Conservation (phyloP, 30 jellyfish, hydroid and myxozoan genomes). For the Aurelia coerulea region DNA sequence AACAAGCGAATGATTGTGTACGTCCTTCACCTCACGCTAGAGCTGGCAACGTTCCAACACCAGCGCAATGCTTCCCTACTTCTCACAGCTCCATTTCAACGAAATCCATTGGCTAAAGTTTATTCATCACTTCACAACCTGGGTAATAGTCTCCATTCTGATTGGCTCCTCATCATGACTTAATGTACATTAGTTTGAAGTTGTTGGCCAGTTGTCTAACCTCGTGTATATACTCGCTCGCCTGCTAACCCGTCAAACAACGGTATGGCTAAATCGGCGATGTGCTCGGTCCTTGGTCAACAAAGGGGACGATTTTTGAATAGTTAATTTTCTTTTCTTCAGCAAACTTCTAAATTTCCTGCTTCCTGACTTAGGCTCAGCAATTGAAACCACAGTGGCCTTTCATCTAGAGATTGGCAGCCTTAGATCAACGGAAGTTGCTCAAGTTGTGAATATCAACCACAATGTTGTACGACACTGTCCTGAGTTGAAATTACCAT, state of each 20-base stretch:
- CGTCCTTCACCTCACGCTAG: constrained; percentile 22
- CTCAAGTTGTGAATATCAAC: constrained; percentile 83
- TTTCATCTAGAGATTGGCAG: constrained; percentile 78
- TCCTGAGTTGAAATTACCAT: constrained; percentile 56
- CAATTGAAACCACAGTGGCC: constrained; percentile 82
- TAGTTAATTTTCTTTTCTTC: constrained; percentile 77
- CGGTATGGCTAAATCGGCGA: constrained; percentile 1
- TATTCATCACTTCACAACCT: constrained; percentile 48
- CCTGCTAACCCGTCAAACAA: not conserved
- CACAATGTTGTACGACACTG: constrained; percentile 51
- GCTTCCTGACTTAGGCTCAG: constrained; percentile 89
- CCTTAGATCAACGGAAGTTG: constrained; percentile 78
- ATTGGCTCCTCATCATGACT: constrained; percentile 39
- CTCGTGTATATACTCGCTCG: too few species aligned
- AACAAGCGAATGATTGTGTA: constrained; percentile 13
- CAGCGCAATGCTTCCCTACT: constrained; percentile 36
- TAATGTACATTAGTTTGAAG: not conserved
- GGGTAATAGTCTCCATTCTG: constrained; percentile 49
- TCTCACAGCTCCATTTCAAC: constrained; percentile 35
- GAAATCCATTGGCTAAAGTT: constrained; percentile 56
- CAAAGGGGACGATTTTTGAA: constrained; percentile 69
- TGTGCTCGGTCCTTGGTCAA: constrained; percentile 41
- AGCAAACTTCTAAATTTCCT: constrained; percentile 80
- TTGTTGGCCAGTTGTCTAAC: too few species aligned
- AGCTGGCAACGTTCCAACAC: constrained; percentile 81